phyloP scores from a whole-genome alignment of 2,888 invertebrate species.

The Cataglyphis altisquamis region DNA sequence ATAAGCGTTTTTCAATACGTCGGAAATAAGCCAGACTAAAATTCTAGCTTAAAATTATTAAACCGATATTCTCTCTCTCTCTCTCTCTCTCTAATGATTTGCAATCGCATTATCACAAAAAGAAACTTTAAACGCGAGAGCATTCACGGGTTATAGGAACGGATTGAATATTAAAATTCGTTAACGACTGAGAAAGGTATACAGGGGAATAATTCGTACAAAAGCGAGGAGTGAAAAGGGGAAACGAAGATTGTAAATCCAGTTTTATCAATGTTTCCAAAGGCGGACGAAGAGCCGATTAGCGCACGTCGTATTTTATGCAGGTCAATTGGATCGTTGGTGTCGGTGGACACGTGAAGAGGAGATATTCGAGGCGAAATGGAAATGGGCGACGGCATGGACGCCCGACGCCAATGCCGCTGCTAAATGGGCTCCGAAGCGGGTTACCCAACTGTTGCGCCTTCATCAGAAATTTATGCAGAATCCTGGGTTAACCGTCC shows the following conservation, averaged over 20 bases:
- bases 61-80: neutral
- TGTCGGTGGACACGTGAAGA: conserved; percentile 67
- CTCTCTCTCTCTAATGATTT: neutral
- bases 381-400: conserved; percentile 70
- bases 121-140: neutral
- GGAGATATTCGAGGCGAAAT: conserved; percentile 73
- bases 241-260: conserved; percentile 23
- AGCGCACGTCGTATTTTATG: conserved; percentile 68
- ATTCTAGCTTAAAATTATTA: neutral
- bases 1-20: neutral
- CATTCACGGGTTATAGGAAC: neutral
- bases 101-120: neutral
- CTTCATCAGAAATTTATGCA: conserved; percentile 84
- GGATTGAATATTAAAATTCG: neutral
- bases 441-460: conserved; percentile 84
- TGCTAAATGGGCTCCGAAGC: conserved; percentile 77
- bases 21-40: neutral
- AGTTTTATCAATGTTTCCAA: conserved; percentile 45
- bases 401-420: conserved; percentile 65
- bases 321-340: conserved; percentile 65
- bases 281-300: conserved; percentile 55
- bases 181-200: neutral
- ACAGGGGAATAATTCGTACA: neutral
- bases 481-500: conserved; percentile 80
- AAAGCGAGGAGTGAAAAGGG: neutral